Percentiles rank a stretch among this genome's conserved stretches.
These are phyloP conservation scores for Recurvirostra avosetta DNA, from an alignment of 2,113 vertebrate genomes.

Conservation along the genomic window DNA sequence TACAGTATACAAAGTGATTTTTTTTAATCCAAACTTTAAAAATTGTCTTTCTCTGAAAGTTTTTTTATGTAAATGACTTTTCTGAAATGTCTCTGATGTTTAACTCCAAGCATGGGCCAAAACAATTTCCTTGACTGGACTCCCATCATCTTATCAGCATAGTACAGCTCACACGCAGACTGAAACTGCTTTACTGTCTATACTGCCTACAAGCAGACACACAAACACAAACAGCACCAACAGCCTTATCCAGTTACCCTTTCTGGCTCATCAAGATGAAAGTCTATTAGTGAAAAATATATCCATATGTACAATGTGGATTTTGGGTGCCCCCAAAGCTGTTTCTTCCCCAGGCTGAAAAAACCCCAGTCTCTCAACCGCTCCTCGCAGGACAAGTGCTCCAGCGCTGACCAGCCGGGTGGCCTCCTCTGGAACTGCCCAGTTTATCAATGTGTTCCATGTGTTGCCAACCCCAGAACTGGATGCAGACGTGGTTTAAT, in stretches of 20 bases:
- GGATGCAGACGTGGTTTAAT: not conserved
- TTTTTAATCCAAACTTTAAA: not conserved
- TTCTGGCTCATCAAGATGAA: not conserved
- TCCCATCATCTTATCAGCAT: not conserved
- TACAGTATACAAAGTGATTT: not conserved
- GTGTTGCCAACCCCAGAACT: not conserved
- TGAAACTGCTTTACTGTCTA: not conserved
- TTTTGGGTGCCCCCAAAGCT: not conserved
- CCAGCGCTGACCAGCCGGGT: not conserved
- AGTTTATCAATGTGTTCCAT: not conserved
- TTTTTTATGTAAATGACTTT: not conserved
- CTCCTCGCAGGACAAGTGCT: not conserved
- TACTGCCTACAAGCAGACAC: not conserved
- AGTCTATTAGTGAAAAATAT: not conserved
- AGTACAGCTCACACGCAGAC: not conserved
- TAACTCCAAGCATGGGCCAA: not conserved
- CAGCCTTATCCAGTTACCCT: not conserved
- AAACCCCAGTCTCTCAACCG: not conserved
- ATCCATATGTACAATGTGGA: not conserved
- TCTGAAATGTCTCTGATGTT: not conserved
- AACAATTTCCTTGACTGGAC: not conserved
- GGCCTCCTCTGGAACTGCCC: not conserved
- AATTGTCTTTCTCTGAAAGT: not conserved
- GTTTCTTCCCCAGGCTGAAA: not conserved
- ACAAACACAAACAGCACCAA: not conserved